Percentiles rank a stretch among this genome's conserved stretches.
phyloP scores from a whole-genome alignment of 1,140 invertebrate genomes.

The Lethocerus indicus region DNA sequence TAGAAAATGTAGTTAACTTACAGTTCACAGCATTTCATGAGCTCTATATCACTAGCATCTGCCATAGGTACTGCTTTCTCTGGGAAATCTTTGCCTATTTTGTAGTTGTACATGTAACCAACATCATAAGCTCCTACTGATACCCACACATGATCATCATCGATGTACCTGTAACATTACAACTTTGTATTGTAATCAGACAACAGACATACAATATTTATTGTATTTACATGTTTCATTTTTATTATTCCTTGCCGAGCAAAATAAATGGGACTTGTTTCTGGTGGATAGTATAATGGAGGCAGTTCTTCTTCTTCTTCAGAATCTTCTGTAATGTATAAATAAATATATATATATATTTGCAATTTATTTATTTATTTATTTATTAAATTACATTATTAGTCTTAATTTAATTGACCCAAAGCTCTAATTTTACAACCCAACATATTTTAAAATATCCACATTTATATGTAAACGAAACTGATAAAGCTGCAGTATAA shows the following conservation, averaged over 20 bases:
- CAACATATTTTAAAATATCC: no score
- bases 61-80: conserved; percentile 26
- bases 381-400: no score
- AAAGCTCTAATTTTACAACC: no score
- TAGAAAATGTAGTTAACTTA: neutral
- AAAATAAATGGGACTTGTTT: neutral
- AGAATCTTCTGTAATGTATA: neutral
- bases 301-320: conserved; percentile 3
- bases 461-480: no score
- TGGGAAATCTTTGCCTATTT: conserved; percentile 20
- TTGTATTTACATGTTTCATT: neutral
- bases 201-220: neutral
- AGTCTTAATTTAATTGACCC: no score
- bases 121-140: conserved; percentile 48
- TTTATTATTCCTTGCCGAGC: neutral
- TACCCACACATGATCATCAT: conserved; percentile 31
- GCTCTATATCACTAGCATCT: conserved; percentile 32
- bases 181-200: conserved; percentile 29
- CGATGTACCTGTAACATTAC: conserved; percentile 30
- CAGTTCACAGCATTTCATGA: neutral
- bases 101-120: conserved; percentile 54
- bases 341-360: no score
- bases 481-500: no score
- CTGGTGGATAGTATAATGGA: neutral
- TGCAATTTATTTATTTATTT: no score